These are phyloP conservation scores for Heliothis virescens DNA, from an alignment of 1,140 invertebrate species.

Conservation along the genomic window DNA sequence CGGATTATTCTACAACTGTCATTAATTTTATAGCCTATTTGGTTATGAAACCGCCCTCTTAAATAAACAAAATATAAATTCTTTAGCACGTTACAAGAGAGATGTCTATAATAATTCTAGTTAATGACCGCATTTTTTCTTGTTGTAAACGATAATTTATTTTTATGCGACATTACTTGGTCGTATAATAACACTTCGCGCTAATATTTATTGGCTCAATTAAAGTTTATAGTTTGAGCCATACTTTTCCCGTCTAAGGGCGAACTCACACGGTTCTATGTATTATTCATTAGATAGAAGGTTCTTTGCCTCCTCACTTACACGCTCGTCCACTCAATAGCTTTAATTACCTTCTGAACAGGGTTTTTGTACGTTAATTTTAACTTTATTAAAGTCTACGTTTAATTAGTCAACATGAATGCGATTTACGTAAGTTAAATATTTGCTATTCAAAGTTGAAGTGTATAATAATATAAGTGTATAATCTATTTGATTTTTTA, in stretches of 20 bases:
- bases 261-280: conserved; percentile 61
- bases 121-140: conserved; percentile 34
- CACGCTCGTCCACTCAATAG: conserved; percentile 55
- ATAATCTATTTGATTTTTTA: not conserved
- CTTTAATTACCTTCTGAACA: conserved; percentile 67
- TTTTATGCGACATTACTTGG: conserved; percentile 20
- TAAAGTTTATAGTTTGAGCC: conserved; percentile 35
- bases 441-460: not conserved
- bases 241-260: conserved; percentile 50
- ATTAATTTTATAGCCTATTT: too few species aligned
- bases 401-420: conserved; percentile 35
- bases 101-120: conserved; percentile 30
- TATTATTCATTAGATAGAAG: conserved; percentile 61
- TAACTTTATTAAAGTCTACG: conserved; percentile 28
- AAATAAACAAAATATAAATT: conserved; percentile 19
- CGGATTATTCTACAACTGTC: not conserved
- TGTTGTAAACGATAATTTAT: conserved; percentile 11
- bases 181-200: conserved; percentile 1
- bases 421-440: conserved; percentile 14
- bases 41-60: not conserved
- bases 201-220: conserved; percentile 16
- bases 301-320: conserved; percentile 56
- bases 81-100: conserved; percentile 5
- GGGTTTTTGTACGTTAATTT: conserved; percentile 38
- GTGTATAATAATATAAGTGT: too few species aligned